Evolutionary conservation across 2,888 invertebrate genomes (phyloP).

Genomic region (Ashinkailepas kermadecensis): DNA sequence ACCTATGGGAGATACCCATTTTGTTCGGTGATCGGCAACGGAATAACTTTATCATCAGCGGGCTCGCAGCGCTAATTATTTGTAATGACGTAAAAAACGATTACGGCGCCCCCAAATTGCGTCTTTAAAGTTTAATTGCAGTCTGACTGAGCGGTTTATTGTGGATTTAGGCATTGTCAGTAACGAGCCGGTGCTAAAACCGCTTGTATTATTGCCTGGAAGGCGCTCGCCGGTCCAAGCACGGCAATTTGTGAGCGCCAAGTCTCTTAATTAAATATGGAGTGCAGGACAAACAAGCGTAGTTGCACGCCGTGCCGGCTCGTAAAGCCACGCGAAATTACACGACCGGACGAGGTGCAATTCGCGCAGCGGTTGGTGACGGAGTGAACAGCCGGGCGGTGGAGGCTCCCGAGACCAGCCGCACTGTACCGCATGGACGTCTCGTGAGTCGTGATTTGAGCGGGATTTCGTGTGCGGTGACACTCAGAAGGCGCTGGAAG

Average conservation of each 20-base stretch:
- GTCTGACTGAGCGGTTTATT: background rate
- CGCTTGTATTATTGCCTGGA: background rate
- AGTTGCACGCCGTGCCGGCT: background rate
- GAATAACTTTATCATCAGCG: slow-evolving; percentile 8
- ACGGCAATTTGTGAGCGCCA: background rate
- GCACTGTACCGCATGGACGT: no score
- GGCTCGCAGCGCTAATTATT: background rate
- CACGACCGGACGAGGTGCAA: background rate
- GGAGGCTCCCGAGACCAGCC: no score
- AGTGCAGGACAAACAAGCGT: slow-evolving; percentile 2
- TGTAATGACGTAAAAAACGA: slow-evolving; percentile 12
- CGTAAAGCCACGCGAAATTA: background rate
- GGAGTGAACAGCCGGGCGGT: no score
- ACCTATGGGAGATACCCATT: background rate
- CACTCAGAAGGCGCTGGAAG: no score
- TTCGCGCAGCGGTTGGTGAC: background rate
- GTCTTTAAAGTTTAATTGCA: slow-evolving; percentile 15
- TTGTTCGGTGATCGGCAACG: background rate
- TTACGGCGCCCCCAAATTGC: background rate
- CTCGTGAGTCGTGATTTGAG: no score
- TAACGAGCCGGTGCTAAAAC: slow-evolving; percentile 16
- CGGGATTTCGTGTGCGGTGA: no score
- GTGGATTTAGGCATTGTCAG: slow-evolving; percentile 2
- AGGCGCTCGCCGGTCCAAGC: background rate
- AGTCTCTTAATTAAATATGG: slow-evolving; percentile 21